Evolutionary conservation across 2,888 invertebrate genomes (phyloP).

Genomic region (Drosophila recens): DNA sequence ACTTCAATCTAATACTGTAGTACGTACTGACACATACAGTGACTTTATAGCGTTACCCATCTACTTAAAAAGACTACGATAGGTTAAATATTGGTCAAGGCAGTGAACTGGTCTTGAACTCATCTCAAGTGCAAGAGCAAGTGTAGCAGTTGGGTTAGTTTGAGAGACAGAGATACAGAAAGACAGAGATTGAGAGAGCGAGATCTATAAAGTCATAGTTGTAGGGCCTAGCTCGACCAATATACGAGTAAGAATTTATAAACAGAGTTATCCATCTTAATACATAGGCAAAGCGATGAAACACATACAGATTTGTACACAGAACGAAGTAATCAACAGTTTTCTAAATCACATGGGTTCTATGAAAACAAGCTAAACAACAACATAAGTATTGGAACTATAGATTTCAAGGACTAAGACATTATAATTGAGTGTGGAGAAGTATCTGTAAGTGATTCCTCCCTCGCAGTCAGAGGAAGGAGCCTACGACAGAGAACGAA

Average conservation of each 20-base stretch:
- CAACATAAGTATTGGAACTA: constrained; percentile 32
- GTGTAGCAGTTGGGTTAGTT: constrained; percentile 11
- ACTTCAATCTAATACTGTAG: constrained; percentile 6
- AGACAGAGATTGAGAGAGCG: constrained; percentile 1
- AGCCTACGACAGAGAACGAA: not conserved
- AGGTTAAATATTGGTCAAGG: constrained; percentile 2
- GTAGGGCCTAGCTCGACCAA: constrained; percentile 9
- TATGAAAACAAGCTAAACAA: constrained; percentile 28
- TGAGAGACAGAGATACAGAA: not conserved
- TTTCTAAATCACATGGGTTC: constrained; percentile 10
- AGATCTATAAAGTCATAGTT: constrained; percentile 18
- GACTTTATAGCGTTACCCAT: constrained; percentile 1
- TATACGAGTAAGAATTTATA: constrained; percentile 24
- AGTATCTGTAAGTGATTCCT: constrained; percentile 16
- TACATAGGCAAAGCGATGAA: constrained; percentile 30
- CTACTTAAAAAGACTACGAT: constrained; percentile 23
- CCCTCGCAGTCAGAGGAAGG: constrained; percentile 3
- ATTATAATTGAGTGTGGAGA: not conserved
- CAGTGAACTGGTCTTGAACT: not conserved
- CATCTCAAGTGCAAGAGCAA: constrained; percentile 3
- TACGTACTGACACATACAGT: not conserved
- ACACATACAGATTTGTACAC: constrained; percentile 41
- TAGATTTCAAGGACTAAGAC: constrained; percentile 15
- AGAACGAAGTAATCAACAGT: constrained; percentile 22
- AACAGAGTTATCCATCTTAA: constrained; percentile 36